Conservation (phyloP, 2,113 vertebrate genomes). For the Pomatorhinus ruficollis region DNA sequence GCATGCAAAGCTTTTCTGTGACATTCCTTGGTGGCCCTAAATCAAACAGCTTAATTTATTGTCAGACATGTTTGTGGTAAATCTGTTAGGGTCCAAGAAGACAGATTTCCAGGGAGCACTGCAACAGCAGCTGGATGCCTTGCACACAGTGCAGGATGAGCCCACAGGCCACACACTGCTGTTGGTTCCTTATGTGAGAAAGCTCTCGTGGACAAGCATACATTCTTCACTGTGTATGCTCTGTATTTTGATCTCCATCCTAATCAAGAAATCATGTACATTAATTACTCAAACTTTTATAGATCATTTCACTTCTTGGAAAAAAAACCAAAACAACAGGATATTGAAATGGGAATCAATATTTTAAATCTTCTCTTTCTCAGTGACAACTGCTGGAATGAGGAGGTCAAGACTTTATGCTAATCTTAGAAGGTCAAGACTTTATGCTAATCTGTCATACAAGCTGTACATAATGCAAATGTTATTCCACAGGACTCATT, state of each 20-base stretch:
- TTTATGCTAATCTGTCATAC: background rate
- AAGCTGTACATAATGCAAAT: background rate
- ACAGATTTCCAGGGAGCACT: background rate
- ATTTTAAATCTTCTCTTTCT: background rate
- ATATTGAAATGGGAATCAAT: background rate
- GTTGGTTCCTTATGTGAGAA: background rate
- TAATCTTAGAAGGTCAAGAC: background rate
- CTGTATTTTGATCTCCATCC: constrained; percentile 77
- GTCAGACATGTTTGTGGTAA: background rate
- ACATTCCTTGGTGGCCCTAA: background rate
- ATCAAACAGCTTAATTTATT: background rate
- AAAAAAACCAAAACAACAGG: too few species aligned
- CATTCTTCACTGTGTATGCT: constrained; percentile 69
- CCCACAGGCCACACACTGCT: background rate
- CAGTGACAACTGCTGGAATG: background rate
- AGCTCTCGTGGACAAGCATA: background rate
- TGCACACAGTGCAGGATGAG: background rate
- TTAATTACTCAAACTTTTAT: constrained; percentile 59
- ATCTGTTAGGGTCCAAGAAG: background rate
- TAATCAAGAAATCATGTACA: constrained; percentile 38
- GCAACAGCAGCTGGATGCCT: background rate
- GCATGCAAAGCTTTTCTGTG: background rate
- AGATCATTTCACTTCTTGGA: constrained; percentile 52
- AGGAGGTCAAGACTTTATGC: background rate
- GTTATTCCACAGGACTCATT: background rate